Evolutionary conservation across 1,140 invertebrate species (phyloP), one percentile per base, ranked within the genome.

Genomic region (Formica selysi): DNA sequence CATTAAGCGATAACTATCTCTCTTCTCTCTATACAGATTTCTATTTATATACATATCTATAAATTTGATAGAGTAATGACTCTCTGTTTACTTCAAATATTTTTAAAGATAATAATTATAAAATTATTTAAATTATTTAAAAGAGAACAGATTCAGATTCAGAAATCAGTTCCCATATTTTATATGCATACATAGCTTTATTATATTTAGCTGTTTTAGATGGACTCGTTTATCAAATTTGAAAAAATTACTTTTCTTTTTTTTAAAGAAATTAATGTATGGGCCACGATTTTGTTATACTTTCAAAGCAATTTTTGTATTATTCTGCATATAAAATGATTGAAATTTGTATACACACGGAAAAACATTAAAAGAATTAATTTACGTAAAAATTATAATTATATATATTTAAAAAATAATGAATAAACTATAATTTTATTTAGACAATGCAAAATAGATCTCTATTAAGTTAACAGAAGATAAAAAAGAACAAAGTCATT

Each of bases 391-490:
- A 54, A 48, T 41, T 44, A 73, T 57, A 36, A 48, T 48, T n/a
- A 32, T 36, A 22, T 59, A 11, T 59, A 59, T 54, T 5, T 36
- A 54, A 22, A 36, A 54, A 73, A 36, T 73, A 8, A 16, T 19
- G 0, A 16, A 51, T 5, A 5, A 51, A 51, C 2, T 51, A 51
- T 51, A 19, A 19, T 19, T 51, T 57, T 36, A 57, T 73, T 26
- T 16, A 13, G 0, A 19, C 29, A 36, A 54, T 57, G 19, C 11
- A 57, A n/a, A 73, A 57, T 57, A 73, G 70, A 73, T 57, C 5
- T 36, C 70, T 73, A 29, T 57, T 57, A 38, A 73, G 11, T 16
- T 73, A 29, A 54, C 51, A 13, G 54, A 57, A 73, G 70, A 57
- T 73, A 73, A 16, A 16, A 73, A 73, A 16, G 48, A 73, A 73